phyloP scores from a whole-genome alignment of 2,797 vertebrate species.

The Mormyrops boulengeri region DNA sequence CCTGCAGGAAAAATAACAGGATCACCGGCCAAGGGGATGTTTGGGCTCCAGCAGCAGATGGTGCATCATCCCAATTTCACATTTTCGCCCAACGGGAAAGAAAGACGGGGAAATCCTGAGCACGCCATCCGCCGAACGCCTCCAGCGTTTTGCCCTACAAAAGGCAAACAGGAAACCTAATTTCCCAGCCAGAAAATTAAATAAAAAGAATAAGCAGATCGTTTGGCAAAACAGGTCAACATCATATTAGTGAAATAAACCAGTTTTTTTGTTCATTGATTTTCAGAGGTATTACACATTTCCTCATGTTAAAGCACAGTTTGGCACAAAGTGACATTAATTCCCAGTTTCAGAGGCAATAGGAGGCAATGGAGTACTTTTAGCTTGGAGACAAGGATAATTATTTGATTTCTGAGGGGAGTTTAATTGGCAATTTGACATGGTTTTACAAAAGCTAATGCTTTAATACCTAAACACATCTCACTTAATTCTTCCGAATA shows the following conservation, averaged over 20 bases:
- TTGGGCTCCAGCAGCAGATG: not conserved
- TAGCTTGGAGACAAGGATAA: not conserved
- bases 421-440: not conserved
- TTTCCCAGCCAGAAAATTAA: not conserved
- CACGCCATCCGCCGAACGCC: not conserved
- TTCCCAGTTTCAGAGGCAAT: not conserved
- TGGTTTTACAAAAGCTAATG: not conserved
- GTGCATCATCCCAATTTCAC: not conserved
- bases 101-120: not conserved
- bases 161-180: not conserved
- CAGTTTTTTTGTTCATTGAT: not conserved
- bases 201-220: not conserved
- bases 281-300: constrained; percentile 15
- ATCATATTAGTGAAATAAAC: not conserved
- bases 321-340: not conserved
- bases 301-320: not conserved
- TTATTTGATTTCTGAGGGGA: constrained; percentile 6
- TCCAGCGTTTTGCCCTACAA: not conserved
- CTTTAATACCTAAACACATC: not conserved
- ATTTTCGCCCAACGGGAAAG: not conserved
- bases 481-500: not conserved
- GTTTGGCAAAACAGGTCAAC: not conserved
- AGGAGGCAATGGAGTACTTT: not conserved
- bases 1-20: constrained; percentile 13
- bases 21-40: not conserved